Conservation (phyloP, 1,140 invertebrate genomes). For the Pectinophora gossypiella region DNA sequence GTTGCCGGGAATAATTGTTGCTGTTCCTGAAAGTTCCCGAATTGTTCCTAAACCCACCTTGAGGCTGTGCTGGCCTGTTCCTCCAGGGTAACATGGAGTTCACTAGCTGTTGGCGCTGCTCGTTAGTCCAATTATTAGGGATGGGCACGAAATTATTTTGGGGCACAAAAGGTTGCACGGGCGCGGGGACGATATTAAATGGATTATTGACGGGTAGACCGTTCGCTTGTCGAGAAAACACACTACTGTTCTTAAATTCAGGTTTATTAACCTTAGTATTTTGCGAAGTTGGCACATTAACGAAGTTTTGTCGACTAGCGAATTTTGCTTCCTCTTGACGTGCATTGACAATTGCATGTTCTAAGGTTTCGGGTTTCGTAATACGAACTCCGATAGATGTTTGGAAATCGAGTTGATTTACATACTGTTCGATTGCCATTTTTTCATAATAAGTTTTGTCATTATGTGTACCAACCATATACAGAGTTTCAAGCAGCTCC, state of each 20-base stretch:
- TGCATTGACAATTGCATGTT: not conserved
- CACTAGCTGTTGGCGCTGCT: not conserved
- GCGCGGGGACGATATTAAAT: not conserved
- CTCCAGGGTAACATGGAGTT: not conserved
- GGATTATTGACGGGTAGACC: not conserved
- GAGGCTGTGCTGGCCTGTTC: not conserved
- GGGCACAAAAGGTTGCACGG: not conserved
- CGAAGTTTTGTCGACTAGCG: not conserved
- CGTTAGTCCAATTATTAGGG: not conserved
- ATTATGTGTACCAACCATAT: not conserved
- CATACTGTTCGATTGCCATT: constrained; percentile 5
- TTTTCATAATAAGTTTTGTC: constrained; percentile 8
- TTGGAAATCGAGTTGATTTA: not conserved
- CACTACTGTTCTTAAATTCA: not conserved
- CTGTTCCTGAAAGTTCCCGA: not conserved
- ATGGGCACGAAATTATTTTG: not conserved
- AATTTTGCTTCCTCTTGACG: constrained; percentile 4
- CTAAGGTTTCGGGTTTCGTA: not conserved
- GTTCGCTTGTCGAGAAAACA: not conserved
- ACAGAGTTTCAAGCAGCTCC: not conserved
- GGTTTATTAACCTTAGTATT: not conserved
- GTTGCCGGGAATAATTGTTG: not conserved
- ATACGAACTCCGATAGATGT: constrained; percentile 4
- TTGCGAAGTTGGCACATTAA: not conserved
- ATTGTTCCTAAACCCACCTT: not conserved